Base-by-base conservation (phyloP, 2,113 vertebrate genomes). In the Anolis carolinensis region DNA sequence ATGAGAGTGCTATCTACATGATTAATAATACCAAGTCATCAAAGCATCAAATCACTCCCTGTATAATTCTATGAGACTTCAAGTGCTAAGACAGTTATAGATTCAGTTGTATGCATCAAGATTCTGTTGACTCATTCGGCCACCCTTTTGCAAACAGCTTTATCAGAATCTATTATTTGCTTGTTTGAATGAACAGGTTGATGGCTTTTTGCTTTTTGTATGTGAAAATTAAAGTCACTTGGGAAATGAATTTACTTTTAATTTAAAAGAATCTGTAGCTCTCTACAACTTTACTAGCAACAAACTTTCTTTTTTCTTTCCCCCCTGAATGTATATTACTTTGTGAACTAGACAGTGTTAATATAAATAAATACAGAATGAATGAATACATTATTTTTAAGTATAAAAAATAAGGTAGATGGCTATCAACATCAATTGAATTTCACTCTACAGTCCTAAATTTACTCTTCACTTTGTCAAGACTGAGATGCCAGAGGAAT, bases 11-110 rank as follows among this genome's bases (percentile, higher is more conserved):
- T 83, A 55, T 82, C 68, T 71, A 32, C 70, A 71, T 32, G 63
- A 84, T 50, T 84, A 65, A 84, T 50, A 76, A 65, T 65, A 13
- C 44, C 73, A 79, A 79, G 75, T 6, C 67, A 79, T 68, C 36
- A 44, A 32, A 72, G 77, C 50, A 72, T 62, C 67, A 39, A 32
- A 79, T 72, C 20, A 86, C 65, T 13, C 52, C 36, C 27, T 5
- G 67, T 83, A 59, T 72, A 86, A 72, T 79, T 86, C 34, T 62
- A 72, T 73, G 7, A 34, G 18, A 36, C 59, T 86, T 71, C 52
- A 72, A 27, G 77, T 14, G 5, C 32, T 44, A 27, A 25, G 10
- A 18, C 67, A 85, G 62, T 85, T 85, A 79, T 59, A 39, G 52
- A 44, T 62, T 79, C 16, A 71, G 2, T 50, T 18, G 59, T 67